Base-by-base conservation (phyloP, 2,797 vertebrate species). In the Phylloscopus collybita region DNA sequence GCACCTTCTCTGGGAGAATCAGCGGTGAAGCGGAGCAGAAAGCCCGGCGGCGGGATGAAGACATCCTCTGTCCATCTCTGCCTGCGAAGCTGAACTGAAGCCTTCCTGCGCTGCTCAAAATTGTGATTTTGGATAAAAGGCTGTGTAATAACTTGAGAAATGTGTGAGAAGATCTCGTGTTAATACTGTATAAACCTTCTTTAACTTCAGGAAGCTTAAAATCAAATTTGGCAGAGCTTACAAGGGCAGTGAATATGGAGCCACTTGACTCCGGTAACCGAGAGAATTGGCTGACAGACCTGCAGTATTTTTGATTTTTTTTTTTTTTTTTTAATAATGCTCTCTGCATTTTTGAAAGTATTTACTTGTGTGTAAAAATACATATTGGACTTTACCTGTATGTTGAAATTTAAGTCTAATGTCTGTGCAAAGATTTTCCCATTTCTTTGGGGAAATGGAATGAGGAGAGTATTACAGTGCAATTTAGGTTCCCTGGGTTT, bases 201-300 rank as follows among this genome's bases (percentile, higher is more conserved):
- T 96, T 97, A 97, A 97, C 96, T 96, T 95, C 93, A 97, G 95
- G 93, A 38, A 60, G 95, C 88, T 81, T 98, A 96, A 97, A 95
- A 95, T 97, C 94, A 97, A 94, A 97, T 97, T 97, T 97, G 97
- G 95, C 96, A 96, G 92, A 96, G 93, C 95, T 97, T 97, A 95
- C 88, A 93, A 93, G 92, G 94, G 90, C 96, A 86, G 94, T 76
- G 95, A 94, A 83, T 65, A 90, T 83, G 94, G 92, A 97, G 90
- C 90, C 94, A 93, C 92, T 94, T 91, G 95, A 88, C 94, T 97
- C 90, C 1, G 4, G 86, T 59, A 96, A 73, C 87, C 0, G 29
- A 82, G 78, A 83, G 86, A 85, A 80, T 60, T 36, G 27, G n/a
- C 70, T 86, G 91, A 94, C 88, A 95, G 95, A 93, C 86, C 83